phyloP scores from a whole-genome alignment of 2,113 vertebrate species.

The Sarotherodon lohbergeri region DNA sequence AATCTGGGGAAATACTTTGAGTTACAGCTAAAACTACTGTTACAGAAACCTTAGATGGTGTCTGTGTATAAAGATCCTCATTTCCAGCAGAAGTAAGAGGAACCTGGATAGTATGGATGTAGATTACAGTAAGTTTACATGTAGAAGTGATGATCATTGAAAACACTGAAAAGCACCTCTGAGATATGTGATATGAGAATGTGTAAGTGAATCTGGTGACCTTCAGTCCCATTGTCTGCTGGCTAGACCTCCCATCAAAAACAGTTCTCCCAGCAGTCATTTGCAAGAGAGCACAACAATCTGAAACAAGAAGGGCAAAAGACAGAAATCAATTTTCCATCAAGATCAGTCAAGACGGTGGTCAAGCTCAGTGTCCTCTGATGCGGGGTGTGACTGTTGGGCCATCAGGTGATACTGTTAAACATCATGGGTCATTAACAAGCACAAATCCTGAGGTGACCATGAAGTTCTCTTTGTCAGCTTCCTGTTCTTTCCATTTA shows the following conservation, averaged over 20 bases:
- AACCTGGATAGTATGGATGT: neutral
- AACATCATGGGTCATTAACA: conserved; percentile 54
- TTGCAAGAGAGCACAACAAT: neutral
- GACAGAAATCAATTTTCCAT: neutral
- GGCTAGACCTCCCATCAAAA: neutral
- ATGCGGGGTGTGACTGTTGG: neutral
- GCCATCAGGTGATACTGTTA: conserved; percentile 16
- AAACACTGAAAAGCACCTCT: neutral
- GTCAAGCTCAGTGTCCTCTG: neutral
- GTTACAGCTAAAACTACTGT: neutral
- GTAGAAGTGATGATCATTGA: neutral
- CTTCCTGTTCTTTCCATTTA: conserved; percentile 10
- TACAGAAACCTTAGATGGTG: neutral
- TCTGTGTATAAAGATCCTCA: neutral
- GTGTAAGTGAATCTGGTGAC: neutral
- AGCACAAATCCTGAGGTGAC: conserved; percentile 37
- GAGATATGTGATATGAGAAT: neutral
- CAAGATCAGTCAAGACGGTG: neutral
- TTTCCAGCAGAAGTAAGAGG: neutral
- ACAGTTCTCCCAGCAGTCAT: conserved; percentile 3
- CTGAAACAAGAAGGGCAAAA: neutral
- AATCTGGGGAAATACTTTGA: neutral
- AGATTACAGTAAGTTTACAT: neutral
- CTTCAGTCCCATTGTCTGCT: neutral
- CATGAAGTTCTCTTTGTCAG: neutral